Base-by-base conservation (phyloP, 2,797 vertebrate genomes). In the Takifugu rubripes region DNA sequence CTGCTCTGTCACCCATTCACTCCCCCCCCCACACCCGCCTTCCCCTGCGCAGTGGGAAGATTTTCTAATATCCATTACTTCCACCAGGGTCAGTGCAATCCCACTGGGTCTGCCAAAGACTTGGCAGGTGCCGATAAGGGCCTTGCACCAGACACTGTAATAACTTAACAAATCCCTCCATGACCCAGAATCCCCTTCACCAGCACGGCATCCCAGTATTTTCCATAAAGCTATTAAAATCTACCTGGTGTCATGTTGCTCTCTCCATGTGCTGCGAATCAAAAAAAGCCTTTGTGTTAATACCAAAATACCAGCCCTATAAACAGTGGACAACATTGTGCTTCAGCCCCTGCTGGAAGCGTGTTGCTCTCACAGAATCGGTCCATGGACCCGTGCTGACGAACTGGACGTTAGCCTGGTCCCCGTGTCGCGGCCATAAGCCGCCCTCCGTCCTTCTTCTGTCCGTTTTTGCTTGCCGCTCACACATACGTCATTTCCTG, bases 11-110 rank as follows among this genome's bases (percentile, higher is more conserved):
- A 83, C 81, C 81, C 85, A 72, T 74, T 71, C 47, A 10, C 36
- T 14, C 10, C 12, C 36, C 2, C 77, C 74, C 63, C 68, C 69
- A 70, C 48, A 5, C 49, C 1, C 52, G 73, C 40, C 40, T 9
- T 1, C 75, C 65, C 70, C 69, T 67, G 66, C 86, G 82, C 89
- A 89, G 83, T 70, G 71, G 82, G 84, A 79, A 87, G 84, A 88
- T 89, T 91, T 89, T 91, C 87, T 91, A 90, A 91, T 92, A 93
- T 91, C 90, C 89, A 91, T 92, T 91, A 90, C 90, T 93, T 91
- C 86, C 88, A 89, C 84, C 78, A 85, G 86, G 90, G 90, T 92
- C 91, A 91, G 82, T 82, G 79, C 88, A 88, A 90, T 91, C 87
- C 88, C 79, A 84, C 83, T 83, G 87, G 83, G 88, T 84, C 76